Conservation (phyloP, 2,113 vertebrate species). For the Megalops atlanticus region DNA sequence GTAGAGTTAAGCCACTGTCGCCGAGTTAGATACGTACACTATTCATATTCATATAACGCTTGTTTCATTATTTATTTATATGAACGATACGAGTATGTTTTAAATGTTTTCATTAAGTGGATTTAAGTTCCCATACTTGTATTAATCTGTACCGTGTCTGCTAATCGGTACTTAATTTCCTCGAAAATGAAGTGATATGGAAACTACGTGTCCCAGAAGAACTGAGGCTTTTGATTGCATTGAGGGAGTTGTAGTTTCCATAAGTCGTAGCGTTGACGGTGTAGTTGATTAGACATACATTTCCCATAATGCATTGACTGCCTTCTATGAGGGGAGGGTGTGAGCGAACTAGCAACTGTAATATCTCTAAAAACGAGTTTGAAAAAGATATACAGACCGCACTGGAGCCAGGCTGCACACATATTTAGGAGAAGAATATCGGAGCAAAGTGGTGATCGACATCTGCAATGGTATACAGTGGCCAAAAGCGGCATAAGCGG, state of each 20-base stretch:
- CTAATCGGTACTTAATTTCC: neutral
- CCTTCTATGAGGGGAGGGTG: neutral
- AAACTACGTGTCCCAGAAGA: constrained; percentile 2
- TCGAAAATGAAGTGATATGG: neutral
- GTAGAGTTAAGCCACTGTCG: neutral
- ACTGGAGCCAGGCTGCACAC: neutral
- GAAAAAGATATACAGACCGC: neutral
- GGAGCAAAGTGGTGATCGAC: neutral
- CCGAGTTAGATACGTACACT: neutral
- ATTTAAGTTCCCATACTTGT: neutral
- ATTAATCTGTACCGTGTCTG: neutral
- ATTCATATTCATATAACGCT: too few relatives aligned
- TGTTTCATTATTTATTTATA: too few relatives aligned
- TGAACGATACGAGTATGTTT: too few relatives aligned
- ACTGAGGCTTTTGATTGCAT: neutral
- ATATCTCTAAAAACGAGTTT: neutral
- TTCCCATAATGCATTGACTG: constrained; percentile 32
- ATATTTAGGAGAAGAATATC: neutral
- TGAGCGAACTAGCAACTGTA: neutral
- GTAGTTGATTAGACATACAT: neutral
- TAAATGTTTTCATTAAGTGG: too few relatives aligned
- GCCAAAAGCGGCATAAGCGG: neutral
- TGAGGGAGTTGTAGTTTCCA: constrained; percentile 13
- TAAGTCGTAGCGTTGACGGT: neutral
- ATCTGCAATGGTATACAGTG: neutral